These are phyloP conservation scores for Orthonyx spaldingii DNA, from an alignment of 2,113 vertebrate genomes.

Conservation along the genomic window DNA sequence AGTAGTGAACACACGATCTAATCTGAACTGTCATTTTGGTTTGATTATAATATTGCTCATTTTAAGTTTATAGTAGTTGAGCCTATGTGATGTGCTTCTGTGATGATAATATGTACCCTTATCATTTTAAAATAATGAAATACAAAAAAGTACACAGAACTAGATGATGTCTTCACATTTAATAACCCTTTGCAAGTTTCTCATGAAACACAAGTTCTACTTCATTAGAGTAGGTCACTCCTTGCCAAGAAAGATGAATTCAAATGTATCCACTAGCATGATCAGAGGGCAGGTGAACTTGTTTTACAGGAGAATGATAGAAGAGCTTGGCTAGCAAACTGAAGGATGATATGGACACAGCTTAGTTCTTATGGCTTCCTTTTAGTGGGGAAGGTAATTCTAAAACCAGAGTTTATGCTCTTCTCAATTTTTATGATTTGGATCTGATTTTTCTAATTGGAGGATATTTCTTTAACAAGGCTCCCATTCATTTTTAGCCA, in stretches of 20 bases:
- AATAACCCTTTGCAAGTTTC: background rate
- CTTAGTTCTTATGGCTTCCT: background rate
- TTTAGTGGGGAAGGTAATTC: background rate
- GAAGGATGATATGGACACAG: background rate
- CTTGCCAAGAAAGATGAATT: background rate
- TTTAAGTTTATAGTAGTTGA: background rate
- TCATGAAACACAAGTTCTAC: background rate
- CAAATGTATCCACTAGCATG: background rate
- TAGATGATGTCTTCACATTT: background rate
- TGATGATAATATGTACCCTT: background rate
- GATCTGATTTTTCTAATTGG: background rate
- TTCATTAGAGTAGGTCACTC: background rate
- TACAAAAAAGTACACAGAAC: background rate
- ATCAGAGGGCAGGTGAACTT: background rate
- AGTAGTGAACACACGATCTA: background rate
- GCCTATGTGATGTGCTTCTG: background rate
- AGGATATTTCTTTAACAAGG: background rate
- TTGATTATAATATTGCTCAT: background rate
- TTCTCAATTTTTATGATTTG: background rate
- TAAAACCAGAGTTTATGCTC: background rate
- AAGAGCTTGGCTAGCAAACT: background rate
- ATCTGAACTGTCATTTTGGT: background rate
- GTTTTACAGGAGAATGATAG: background rate
- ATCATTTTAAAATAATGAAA: constrained; percentile 6
- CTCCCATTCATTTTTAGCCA: background rate